Evolutionary conservation across 2,888 invertebrate genomes (phyloP).

Genomic region (Acleris emargana): DNA sequence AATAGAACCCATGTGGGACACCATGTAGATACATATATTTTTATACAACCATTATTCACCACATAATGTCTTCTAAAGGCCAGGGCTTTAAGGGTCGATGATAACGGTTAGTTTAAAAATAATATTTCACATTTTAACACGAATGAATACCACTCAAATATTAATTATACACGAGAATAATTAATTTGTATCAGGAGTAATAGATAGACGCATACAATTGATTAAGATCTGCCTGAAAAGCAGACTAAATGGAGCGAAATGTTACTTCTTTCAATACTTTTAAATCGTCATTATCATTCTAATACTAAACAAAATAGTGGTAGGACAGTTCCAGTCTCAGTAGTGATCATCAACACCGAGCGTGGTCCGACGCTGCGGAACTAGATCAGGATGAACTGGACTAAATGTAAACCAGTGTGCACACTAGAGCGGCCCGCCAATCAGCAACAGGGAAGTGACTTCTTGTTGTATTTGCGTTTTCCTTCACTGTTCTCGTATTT

Average conservation of each 20-base stretch:
- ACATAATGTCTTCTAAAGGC: neutral
- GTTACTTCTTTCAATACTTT: too few species aligned
- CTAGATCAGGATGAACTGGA: conserved; percentile 56
- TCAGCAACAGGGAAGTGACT: conserved; percentile 57
- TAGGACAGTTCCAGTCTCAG: too few species aligned
- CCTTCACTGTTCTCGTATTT: conserved; percentile 55
- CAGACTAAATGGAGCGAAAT: too few species aligned
- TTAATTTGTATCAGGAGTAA: neutral
- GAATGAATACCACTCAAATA: neutral
- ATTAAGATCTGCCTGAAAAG: too few species aligned
- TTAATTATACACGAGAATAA: neutral
- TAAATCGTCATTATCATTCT: too few species aligned
- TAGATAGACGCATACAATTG: too few species aligned
- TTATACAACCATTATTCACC: conserved; percentile 3
- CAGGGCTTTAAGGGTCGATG: neutral
- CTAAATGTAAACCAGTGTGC: conserved; percentile 80
- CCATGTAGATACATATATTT: conserved; percentile 14
- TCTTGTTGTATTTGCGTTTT: conserved; percentile 83
- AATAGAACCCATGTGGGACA: conserved; percentile 45
- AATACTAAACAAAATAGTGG: too few species aligned
- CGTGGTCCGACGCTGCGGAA: too few species aligned
- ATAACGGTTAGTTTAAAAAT: neutral
- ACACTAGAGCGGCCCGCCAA: conserved; percentile 59
- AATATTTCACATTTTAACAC: neutral
- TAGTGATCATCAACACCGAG: too few species aligned